phyloP scores from a whole-genome alignment of 37 sponge, comb jelly and placozoan genomes.

The Eunapius fragilis region DNA sequence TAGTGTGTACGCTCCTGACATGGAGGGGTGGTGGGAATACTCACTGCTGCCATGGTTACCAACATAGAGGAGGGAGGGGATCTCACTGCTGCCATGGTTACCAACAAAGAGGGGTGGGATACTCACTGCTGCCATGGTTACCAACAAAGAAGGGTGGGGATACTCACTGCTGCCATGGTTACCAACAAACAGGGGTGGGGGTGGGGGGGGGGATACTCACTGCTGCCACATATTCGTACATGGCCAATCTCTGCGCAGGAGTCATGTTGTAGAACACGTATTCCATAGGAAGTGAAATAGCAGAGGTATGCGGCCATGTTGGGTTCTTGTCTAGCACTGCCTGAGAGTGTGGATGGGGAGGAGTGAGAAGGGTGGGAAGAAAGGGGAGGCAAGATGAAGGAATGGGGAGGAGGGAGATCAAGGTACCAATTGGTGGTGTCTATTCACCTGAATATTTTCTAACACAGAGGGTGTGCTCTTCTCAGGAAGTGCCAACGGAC shows the following conservation, averaged over 20 bases:
- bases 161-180: no score
- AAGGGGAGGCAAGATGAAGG: background rate
- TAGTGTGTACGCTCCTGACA: no score
- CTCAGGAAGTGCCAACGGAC: background rate
- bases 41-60: no score
- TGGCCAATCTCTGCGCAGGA: slow-evolving; percentile 39
- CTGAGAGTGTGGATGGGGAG: background rate
- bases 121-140: slow-evolving; percentile 53
- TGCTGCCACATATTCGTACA: slow-evolving; percentile 73
- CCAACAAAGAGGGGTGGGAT: no score
- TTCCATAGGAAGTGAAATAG: slow-evolving; percentile 37
- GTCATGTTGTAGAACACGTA: slow-evolving; percentile 7
- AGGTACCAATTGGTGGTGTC: background rate
- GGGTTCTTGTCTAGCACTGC: background rate
- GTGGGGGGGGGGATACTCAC: background rate
- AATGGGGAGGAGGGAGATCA: background rate
- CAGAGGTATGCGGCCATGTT: background rate
- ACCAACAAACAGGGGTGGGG: no score
- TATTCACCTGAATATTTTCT: background rate
- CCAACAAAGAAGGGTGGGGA: no score
- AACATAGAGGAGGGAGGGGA: no score
- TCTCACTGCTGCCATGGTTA: no score
- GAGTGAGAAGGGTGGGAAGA: background rate
- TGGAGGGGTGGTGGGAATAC: no score
- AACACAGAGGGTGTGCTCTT: background rate